phyloP scores from a whole-genome alignment of 1,140 invertebrate genomes.

The Pseudomyrmex gracilis region DNA sequence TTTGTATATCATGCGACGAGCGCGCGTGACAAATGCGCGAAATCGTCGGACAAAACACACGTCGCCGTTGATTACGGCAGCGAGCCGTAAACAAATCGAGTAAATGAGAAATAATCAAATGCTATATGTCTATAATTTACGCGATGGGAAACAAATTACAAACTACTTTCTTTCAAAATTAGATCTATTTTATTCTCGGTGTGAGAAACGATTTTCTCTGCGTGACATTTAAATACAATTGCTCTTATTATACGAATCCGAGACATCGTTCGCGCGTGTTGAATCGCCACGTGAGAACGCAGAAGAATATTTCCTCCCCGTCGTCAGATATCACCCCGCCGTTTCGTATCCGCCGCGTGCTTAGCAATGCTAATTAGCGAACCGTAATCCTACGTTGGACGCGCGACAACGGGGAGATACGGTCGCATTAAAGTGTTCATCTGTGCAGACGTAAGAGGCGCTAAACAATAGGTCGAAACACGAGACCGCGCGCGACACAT shows the following conservation, averaged over 20 bases:
- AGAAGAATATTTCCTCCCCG: background rate
- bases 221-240: background rate
- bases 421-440: constrained; percentile 29
- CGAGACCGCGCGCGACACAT: constrained; percentile 32
- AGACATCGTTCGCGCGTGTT: background rate
- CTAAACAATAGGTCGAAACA: constrained; percentile 43
- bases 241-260: background rate
- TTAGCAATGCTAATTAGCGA: constrained; percentile 54
- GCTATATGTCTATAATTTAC: no score
- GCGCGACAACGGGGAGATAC: background rate
- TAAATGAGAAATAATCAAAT: background rate
- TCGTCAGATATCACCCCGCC: background rate
- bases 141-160: no score
- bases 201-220: background rate
- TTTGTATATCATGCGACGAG: constrained; percentile 56
- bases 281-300: background rate
- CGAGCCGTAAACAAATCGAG: background rate
- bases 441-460: constrained; percentile 1
- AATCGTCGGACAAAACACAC: no score
- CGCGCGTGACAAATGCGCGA: constrained; percentile 3
- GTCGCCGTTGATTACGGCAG: no score
- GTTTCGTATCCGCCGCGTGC: constrained; percentile 3
- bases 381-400: constrained; percentile 19
- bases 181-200: no score
- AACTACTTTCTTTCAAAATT: no score